These are phyloP conservation scores for Hemicentrotus pulcherrimus DNA, from an alignment of 35 echinoderm and acorn worm species.

Conservation along the genomic window DNA sequence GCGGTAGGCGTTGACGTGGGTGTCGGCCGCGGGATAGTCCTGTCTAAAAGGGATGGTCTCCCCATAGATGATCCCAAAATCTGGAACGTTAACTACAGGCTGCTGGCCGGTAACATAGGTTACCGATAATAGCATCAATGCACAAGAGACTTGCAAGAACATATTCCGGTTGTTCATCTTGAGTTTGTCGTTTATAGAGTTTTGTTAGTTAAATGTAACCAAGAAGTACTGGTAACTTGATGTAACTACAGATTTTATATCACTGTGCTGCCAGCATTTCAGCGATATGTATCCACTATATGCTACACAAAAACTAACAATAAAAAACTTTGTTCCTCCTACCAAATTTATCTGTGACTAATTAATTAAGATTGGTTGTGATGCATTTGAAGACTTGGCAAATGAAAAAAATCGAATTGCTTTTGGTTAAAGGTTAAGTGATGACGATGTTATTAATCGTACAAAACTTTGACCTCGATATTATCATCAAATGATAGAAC, in stretches of 20 bases:
- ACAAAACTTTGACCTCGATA: not conserved
- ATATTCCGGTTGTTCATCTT: not conserved
- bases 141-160: not conserved
- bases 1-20: slow-evolving; percentile 65
- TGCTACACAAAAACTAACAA: not conserved
- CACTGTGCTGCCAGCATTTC: not conserved
- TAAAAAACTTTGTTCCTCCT: not conserved
- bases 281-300: not conserved
- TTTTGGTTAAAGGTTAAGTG: not conserved
- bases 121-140: not conserved
- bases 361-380: not conserved
- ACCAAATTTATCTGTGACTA: not conserved
- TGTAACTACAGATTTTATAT: not conserved
- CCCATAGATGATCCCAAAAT: slow-evolving; percentile 70
- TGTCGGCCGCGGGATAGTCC: slow-evolving; percentile 49
- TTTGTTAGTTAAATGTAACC: not conserved
- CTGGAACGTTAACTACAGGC: slow-evolving; percentile 25
- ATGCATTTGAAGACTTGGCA: not conserved
- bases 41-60: slow-evolving; percentile 49
- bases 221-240: too few relatives aligned
- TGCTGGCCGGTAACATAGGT: not conserved
- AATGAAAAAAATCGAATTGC: not conserved
- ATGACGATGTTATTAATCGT: not conserved
- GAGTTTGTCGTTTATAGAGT: not conserved
- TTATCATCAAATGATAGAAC: not conserved